Conservation (phyloP, 1,140 invertebrate genomes). For the Drosophila parvula region DNA sequence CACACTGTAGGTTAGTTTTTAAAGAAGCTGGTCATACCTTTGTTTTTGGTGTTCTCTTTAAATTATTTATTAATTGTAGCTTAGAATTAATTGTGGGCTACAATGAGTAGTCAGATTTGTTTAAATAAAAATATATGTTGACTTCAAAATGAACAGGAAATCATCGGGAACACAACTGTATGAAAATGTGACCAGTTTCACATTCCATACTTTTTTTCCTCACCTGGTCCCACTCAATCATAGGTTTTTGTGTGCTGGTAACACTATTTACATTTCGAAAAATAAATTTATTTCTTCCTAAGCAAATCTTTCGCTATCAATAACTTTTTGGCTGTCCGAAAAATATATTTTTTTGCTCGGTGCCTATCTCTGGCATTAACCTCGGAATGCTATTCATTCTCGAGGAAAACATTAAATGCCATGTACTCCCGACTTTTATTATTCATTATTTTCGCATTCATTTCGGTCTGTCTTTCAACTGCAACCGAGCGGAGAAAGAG, state of each 20-base stretch:
- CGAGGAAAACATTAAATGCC: conserved; percentile 66
- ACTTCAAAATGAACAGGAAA: too few relatives aligned
- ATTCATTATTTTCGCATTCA: conserved; percentile 82
- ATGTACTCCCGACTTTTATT: conserved; percentile 80
- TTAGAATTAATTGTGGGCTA: too few relatives aligned
- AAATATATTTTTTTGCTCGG: conserved; percentile 5
- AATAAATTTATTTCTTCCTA: background rate
- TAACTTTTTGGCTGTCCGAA: background rate
- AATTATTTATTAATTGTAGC: too few relatives aligned
- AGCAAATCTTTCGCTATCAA: background rate
- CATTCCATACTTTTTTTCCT: too few relatives aligned
- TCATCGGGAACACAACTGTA: background rate
- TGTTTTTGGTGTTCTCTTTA: too few relatives aligned
- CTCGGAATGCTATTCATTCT: conserved; percentile 46
- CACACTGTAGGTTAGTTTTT: background rate
- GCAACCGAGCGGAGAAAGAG: conserved; percentile 42
- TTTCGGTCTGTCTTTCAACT: conserved; percentile 62
- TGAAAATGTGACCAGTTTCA: too few relatives aligned
- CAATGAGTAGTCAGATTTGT: too few relatives aligned
- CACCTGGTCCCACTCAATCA: background rate
- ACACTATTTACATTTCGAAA: background rate
- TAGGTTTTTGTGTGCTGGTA: too few relatives aligned
- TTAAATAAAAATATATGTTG: too few relatives aligned
- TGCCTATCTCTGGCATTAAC: conserved; percentile 21
- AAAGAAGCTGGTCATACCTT: background rate